Base-by-base conservation (phyloP, 2,888 invertebrate genomes). In the Dioctria rufipes region DNA sequence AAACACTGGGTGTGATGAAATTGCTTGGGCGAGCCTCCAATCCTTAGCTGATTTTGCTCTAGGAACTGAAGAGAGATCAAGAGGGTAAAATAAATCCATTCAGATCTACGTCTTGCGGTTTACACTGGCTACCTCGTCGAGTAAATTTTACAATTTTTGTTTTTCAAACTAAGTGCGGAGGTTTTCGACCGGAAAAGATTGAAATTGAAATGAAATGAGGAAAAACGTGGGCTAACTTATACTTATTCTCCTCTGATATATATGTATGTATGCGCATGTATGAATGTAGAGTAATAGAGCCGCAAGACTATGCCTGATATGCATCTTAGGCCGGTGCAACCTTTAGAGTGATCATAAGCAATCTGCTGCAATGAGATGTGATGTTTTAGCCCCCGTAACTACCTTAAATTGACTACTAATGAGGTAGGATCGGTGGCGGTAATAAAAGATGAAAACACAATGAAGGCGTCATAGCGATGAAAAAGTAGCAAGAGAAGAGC, bases 391-490 rank as follows among this genome's bases (percentile, higher is more conserved):
- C 67, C 67, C 67, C 49, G 67, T 49, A 67, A 67, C 67, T 49
- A 49, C 67, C 67, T 67, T 46, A 67, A 67, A 67, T 67, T 67
- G 67, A 46, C 67, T 67, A 67, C 67, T 67, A 67, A 67, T 67
- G 67, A 67, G 67, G 46, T 67, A 42, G 46, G 67, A 42, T 49
- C 46, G 46, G 46, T 46, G 46, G 5, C 8, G 46, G 5, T 46
- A 46, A 46, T 46, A 46, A 46, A 67, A 67, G 6, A 46, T 8
- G n/a, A 46, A n/a, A 42, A 46, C 67, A 25, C 42, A 66, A 43
- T 42, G 67, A n/a, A 67, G 67, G 67, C 46, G 67, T 67, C 13
- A n/a, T n/a, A 42, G 65, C 40, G 65, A 65, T 42, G 42, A 65
- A 67, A 67, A 25, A 43, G 67, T 43, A 25, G 13, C 46, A 42